Base-by-base conservation (phyloP, 2,888 invertebrate genomes). In the Eupithecia inturbata region DNA sequence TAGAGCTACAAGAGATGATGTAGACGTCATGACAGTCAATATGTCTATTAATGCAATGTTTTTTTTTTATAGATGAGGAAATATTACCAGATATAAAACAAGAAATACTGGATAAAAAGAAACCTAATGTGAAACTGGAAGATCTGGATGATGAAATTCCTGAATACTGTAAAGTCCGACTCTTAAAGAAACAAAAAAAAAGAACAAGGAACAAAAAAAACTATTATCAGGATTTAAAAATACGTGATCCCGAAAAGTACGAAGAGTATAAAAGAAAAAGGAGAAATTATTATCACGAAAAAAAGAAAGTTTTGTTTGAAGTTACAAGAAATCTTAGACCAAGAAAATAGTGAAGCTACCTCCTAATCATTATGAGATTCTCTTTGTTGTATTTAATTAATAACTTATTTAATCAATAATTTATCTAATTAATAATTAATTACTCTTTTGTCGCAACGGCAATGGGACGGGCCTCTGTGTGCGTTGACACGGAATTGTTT, bases 251-350 rank as follows among this genome's bases (percentile, higher is more conserved):
- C 22, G 31, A 33, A n/a, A 53, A 33, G 22, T 68, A 31, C 39
- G 66, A 66, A 36, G 66, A 66, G 39, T 66, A 66, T 39, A 66
- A 66, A 66, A 66, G 66, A 26, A 66, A 26, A 66, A n/a, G 39
- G 22, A 66, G 66, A 7, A 36, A 39, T 14, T 66, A 66, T 39
- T 66, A 66, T 39, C 39, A 66, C 26, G 22, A 39, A 22, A 66
- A 66, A 39, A 66, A 66, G 39, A 39, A 36, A 7, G 10, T 39
- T 57, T 57, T 57, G 12, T 26, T 57, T 57, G 26, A 57, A 22
- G 22, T 57, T 26, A 3, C 3, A 4, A 53, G 22, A n/a, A 53
- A 12, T 57, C 57, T 26, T 26, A 57, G 22, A 53, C 49, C 49
- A 53, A 53, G 22, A 22, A 53, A 53, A 53, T 53, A 57, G 57